Base-by-base conservation (phyloP, 1,140 invertebrate species). In the Dreissena polymorpha region DNA sequence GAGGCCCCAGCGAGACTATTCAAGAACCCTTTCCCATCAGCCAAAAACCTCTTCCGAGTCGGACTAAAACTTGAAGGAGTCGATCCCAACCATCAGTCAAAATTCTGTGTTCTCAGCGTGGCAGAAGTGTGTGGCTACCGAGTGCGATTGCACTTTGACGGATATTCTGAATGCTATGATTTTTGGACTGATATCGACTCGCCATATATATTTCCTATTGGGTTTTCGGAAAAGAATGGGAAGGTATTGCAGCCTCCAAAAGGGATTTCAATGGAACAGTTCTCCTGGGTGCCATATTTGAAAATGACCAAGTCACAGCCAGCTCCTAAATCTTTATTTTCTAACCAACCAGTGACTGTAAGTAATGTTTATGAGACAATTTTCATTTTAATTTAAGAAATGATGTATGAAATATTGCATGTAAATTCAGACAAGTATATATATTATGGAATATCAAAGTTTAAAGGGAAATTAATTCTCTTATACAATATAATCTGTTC, bases 61-160 rank as follows among this genome's bases (percentile, higher is more conserved):
- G 97, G 97, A 14, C 98, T 98, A 97, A 97, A 97, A 90, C 89
- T 99, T 71, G 98, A 99, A 94, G 97, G 97, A 0, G 97, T 98
- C 81, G 98, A 99, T 94, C 97, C 97, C 0, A 95, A 96, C 87
- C 96, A 98, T 93, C 97, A 97, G 73, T 96, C 96, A 0, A 93
- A 97, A 68, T 98, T 97, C 91, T 98, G 97, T 92, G 97, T 98
- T 29, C 94, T 98, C 29, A 96, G 96, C 21, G 96, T 99, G 21
- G 95, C 95, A 0, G 97, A 98, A 93, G 95, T 97, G 67, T 95
- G 89, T 86, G 95, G 94, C 84, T 92, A 96, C 90, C 94, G 98
- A 53, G 93, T 99, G 87, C 94, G 97, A 76, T 93, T 99, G 8
- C 97, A 97, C 92, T 98, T 99, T 93, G 98, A 99, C 93, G 97